Conservation (phyloP, 2,888 invertebrate genomes). For the Notodonta dromedarius region DNA sequence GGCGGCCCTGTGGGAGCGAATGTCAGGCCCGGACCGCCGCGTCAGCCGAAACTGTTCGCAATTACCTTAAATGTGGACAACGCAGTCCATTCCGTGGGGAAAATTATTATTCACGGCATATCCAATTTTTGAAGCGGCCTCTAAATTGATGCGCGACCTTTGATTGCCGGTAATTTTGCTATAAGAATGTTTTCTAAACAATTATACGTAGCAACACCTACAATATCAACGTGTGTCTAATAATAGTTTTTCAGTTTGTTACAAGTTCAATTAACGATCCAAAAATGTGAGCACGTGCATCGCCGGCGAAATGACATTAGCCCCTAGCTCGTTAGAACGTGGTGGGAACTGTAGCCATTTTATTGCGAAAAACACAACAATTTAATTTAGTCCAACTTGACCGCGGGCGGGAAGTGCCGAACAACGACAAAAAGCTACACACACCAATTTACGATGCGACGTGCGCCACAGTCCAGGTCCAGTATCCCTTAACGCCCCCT, state of each 20-base stretch:
- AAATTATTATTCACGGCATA: slow-evolving; percentile 80
- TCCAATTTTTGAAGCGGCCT: slow-evolving; percentile 70
- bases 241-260: slow-evolving; percentile 20
- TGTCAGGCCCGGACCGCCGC: slow-evolving; percentile 76
- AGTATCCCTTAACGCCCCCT: slow-evolving; percentile 57
- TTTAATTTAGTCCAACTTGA: slow-evolving; percentile 81
- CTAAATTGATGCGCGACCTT: slow-evolving; percentile 71
- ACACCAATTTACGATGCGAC: slow-evolving; percentile 71
- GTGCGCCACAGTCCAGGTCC: slow-evolving; percentile 45
- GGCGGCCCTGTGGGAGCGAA: slow-evolving; percentile 70
- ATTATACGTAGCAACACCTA: neutral
- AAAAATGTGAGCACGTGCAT: slow-evolving; percentile 29
- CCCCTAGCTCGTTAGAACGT: slow-evolving; percentile 59
- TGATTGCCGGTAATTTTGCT: slow-evolving; percentile 62
- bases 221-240: no score
- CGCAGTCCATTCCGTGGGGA: slow-evolving; percentile 75
- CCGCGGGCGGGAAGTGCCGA: slow-evolving; percentile 70
- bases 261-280: slow-evolving; percentile 19
- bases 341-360: slow-evolving; percentile 56
- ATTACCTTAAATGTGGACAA: slow-evolving; percentile 84
- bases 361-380: slow-evolving; percentile 79
- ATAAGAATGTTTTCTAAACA: slow-evolving; percentile 15
- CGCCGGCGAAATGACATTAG: slow-evolving; percentile 63
- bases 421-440: slow-evolving; percentile 75
- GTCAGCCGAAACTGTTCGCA: slow-evolving; percentile 81